These are phyloP conservation scores for Paramormyrops hopkinsi DNA, from an alignment of 2,797 vertebrate species.

Conservation along the genomic window DNA sequence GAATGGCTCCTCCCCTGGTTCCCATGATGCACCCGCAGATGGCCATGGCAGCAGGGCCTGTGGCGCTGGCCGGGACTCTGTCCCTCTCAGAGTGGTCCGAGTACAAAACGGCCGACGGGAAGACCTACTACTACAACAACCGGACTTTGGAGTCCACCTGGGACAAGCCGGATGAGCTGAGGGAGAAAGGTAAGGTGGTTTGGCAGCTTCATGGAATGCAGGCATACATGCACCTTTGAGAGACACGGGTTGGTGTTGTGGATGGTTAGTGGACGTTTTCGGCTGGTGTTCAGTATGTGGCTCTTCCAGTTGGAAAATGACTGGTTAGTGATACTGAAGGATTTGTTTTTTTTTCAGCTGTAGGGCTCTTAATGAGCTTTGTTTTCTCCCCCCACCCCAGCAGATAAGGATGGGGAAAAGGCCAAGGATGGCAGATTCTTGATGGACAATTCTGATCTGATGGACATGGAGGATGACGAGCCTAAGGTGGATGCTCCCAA, in stretches of 20 bases:
- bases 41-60: constrained; percentile 80
- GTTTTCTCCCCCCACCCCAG: not conserved
- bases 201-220: not conserved
- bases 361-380: not conserved
- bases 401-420: constrained; percentile 79
- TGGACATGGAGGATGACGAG: constrained; percentile 89
- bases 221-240: not conserved
- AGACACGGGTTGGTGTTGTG: not conserved
- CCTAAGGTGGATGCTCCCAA: constrained; percentile 75
- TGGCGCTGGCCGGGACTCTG: constrained; percentile 73
- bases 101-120: constrained; percentile 92
- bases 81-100: constrained; percentile 91
- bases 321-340: not conserved
- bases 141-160: constrained; percentile 97
- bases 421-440: constrained; percentile 75
- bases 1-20: constrained; percentile 91
- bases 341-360: not conserved
- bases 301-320: not conserved
- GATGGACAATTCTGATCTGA: constrained; percentile 76
- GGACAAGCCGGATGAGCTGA: constrained; percentile 83
- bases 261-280: not conserved
- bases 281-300: not conserved
- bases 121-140: constrained; percentile 96
- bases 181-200: constrained; percentile 74
- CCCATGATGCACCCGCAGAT: constrained; percentile 98